Conservation (phyloP, 2,797 vertebrate genomes). For the Bucorvus abyssinicus region DNA sequence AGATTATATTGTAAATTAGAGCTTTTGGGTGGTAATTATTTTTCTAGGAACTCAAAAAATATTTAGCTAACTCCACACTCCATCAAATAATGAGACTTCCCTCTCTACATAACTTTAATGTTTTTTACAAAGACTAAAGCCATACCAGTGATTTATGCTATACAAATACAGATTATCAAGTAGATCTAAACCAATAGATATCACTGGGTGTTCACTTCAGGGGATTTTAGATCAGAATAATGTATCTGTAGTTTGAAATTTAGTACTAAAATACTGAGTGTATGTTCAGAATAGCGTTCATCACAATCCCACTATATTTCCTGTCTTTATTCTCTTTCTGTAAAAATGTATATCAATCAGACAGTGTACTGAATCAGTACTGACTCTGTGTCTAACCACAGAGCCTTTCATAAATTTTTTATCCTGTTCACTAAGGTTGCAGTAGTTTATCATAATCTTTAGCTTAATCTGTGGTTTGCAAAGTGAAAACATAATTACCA, state of each 20-base stretch:
- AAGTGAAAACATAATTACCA: neutral
- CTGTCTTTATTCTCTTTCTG: neutral
- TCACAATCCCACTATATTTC: neutral
- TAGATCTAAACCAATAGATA: neutral
- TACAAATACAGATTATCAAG: neutral
- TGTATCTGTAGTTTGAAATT: neutral
- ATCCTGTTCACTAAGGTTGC: neutral
- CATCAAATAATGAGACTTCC: neutral
- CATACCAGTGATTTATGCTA: neutral
- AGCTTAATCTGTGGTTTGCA: neutral
- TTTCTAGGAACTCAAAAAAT: neutral
- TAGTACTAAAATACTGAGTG: neutral
- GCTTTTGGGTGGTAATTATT: neutral
- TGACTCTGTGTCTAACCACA: neutral
- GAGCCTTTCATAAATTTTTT: neutral
- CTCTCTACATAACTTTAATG: neutral
- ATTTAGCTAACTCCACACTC: neutral
- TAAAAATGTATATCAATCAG: neutral
- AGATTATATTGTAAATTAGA: conserved; percentile 13
- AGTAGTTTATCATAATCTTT: neutral
- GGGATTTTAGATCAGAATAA: neutral
- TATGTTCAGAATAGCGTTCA: neutral
- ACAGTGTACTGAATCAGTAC: neutral
- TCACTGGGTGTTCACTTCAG: neutral
- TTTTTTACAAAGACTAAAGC: neutral